A percentile compares a stretch with the other conserved stretches of the same genome.
phyloP scores from a whole-genome alignment of 2,113 vertebrate genomes.

The Fukomys damarensis region DNA sequence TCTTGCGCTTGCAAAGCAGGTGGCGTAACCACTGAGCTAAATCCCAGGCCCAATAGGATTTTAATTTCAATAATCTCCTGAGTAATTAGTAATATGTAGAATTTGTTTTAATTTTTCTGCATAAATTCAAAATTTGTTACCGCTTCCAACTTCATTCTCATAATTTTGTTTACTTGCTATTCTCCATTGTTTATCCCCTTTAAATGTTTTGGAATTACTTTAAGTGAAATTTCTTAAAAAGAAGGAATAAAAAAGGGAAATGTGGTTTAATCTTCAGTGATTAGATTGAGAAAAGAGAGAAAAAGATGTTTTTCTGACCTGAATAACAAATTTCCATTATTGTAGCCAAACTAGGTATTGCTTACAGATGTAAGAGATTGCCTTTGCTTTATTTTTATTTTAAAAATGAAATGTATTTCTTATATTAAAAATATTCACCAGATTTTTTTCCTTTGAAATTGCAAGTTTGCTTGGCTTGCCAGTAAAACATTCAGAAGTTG shows the following conservation, averaged over 20 bases:
- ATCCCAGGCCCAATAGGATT: not conserved
- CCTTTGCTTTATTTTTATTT: not conserved
- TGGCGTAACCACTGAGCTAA: no score
- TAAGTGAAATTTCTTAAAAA: slow-evolving; percentile 24
- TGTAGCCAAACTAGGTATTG: not conserved
- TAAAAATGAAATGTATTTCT: slow-evolving; percentile 31
- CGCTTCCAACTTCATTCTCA: slow-evolving; percentile 15
- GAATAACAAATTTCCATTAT: not conserved
- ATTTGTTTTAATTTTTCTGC: slow-evolving; percentile 45
- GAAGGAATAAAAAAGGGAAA: not conserved
- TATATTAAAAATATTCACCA: not conserved
- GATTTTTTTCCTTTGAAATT: not conserved
- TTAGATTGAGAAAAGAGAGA: not conserved
- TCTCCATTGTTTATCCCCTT: not conserved
- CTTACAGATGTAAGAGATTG: not conserved
- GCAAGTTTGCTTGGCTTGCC: not conserved
- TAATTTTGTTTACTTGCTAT: slow-evolving; percentile 35
- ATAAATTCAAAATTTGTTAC: slow-evolving; percentile 45
- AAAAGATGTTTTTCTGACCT: slow-evolving; percentile 4
- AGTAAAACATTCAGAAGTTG: not conserved
- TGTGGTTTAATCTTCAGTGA: not conserved
- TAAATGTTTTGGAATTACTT: slow-evolving; percentile 20
- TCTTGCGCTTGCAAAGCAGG: no score
- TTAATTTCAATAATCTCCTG: slow-evolving; percentile 44
- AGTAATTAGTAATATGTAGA: not conserved